A percentile compares a stretch with the other conserved stretches of the same genome.
These are phyloP conservation scores for Epinephelus coioides DNA, from an alignment of 2,797 vertebrate species.

Conservation along the genomic window DNA sequence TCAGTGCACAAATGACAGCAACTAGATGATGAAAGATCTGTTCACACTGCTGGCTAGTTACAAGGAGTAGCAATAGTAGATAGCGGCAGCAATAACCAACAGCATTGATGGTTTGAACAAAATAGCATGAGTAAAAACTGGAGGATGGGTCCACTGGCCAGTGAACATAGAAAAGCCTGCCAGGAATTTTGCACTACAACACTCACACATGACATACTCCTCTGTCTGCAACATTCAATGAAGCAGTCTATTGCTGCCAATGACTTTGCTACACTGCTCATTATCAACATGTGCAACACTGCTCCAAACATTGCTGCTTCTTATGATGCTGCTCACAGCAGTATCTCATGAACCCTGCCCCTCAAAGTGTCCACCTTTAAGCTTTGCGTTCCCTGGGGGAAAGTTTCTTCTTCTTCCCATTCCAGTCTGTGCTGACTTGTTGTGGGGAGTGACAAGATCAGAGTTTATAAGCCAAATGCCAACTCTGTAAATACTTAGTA, in stretches of 20 bases:
- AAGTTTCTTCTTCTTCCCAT: background rate
- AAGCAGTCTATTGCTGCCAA: no score
- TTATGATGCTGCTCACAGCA: background rate
- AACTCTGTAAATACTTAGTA: constrained; percentile 17
- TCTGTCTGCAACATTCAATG: no score
- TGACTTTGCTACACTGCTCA: no score
- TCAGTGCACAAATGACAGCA: constrained; percentile 5
- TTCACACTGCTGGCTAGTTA: background rate
- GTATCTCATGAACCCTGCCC: background rate
- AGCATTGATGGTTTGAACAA: background rate
- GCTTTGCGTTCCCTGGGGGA: background rate
- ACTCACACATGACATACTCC: no score
- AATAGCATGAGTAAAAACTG: background rate
- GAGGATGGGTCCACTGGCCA: no score
- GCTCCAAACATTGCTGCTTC: background rate
- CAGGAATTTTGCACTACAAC: no score
- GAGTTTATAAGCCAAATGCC: background rate
- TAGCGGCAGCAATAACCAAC: background rate
- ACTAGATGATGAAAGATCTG: background rate
- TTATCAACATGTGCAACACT: no score
- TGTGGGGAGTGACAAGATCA: constrained; percentile 4
- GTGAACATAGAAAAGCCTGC: no score
- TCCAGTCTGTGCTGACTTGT: constrained; percentile 1
- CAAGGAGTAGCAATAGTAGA: background rate
- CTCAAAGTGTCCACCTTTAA: constrained; percentile 2